A percentile compares a stretch with the other conserved stretches of the same genome.
These are phyloP conservation scores for Neotragus moschatus DNA, from an alignment of 2,113 vertebrate species.

Conservation along the genomic window DNA sequence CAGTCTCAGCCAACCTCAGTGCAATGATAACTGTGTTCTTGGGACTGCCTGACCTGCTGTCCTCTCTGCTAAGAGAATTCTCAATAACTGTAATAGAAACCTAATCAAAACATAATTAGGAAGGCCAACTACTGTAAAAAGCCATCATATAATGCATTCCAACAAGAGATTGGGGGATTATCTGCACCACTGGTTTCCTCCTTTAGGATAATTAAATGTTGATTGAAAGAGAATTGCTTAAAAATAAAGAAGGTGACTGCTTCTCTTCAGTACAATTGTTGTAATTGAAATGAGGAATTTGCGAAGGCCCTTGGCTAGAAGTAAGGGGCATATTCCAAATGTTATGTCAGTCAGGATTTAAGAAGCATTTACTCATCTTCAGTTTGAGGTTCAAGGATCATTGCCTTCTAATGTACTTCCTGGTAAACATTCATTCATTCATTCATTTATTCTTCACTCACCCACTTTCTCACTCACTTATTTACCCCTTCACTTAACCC, in stretches of 20 bases:
- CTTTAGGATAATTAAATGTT: conserved; percentile 55
- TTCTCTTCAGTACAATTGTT: not conserved
- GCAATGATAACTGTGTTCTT: not conserved
- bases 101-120: conserved; percentile 60
- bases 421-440: not conserved
- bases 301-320: not conserved
- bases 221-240: conserved; percentile 48
- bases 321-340: not conserved
- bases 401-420: not conserved
- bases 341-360: not conserved
- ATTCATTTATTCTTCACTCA: not conserved
- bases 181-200: conserved; percentile 24
- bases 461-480: not conserved
- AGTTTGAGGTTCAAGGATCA: not conserved
- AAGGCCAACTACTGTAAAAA: conserved; percentile 51
- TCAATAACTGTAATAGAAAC: not conserved
- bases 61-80: not conserved
- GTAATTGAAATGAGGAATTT: not conserved
- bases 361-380: not conserved
- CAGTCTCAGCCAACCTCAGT: not conserved
- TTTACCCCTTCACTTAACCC: not conserved
- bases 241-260: conserved; percentile 18
- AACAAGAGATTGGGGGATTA: conserved; percentile 48
- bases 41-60: not conserved
- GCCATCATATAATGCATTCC: not conserved